Percentiles rank a stretch among this genome's conserved stretches.
Evolutionary conservation across 2,888 invertebrate species (phyloP).

Genomic region (Idaea biselata): DNA sequence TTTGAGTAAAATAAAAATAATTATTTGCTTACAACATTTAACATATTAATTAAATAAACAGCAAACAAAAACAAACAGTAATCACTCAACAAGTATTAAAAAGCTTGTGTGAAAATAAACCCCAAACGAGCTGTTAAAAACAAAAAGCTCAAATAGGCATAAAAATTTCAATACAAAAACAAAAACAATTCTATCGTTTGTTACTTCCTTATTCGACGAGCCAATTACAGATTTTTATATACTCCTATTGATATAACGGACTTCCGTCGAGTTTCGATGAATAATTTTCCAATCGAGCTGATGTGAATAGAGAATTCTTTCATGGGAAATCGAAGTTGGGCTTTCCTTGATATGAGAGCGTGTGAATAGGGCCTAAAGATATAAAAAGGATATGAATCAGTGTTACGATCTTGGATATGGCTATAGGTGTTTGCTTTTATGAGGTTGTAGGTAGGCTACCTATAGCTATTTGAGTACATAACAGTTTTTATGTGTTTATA

Average conservation of each 20-base stretch:
- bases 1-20: background rate
- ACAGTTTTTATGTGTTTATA: background rate
- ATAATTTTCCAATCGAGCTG: conserved; percentile 60
- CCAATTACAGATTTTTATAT: conserved; percentile 60
- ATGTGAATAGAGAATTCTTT: conserved; percentile 32
- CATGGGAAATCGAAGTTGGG: background rate
- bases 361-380: conserved; percentile 6
- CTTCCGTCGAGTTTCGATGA: conserved; percentile 55
- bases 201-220: conserved; percentile 39
- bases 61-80: background rate
- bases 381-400: conserved; percentile 2
- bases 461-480: background rate
- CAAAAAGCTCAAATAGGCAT: background rate
- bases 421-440: background rate
- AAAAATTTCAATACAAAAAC: background rate
- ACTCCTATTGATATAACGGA: conserved; percentile 33
- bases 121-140: background rate
- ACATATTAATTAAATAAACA: background rate
- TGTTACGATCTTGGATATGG: background rate
- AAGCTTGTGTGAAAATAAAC: background rate
- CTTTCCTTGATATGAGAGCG: conserved; percentile 5
- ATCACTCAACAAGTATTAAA: background rate
- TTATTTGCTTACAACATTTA: background rate
- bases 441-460: background rate
- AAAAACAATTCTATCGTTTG: conserved; percentile 12